Evolutionary conservation across 1,140 invertebrate genomes (phyloP), one percentile per base, ranked within the genome.

Genomic region (Aphelinus atriplicis): DNA sequence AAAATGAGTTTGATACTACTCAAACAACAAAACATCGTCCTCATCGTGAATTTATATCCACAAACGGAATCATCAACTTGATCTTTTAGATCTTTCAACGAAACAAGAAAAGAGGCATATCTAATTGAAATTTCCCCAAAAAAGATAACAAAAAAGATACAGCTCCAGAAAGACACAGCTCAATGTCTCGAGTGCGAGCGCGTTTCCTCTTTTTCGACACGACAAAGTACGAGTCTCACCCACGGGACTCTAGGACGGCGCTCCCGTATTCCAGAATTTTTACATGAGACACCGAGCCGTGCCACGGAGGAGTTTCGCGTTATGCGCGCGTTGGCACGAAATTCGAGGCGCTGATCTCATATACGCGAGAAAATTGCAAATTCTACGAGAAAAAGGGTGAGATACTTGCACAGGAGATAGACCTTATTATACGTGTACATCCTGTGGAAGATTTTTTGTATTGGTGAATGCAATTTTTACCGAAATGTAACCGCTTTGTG

Each of bases 291-390:
- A 3, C 51, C 10, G 42, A 50, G 51, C 47, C 50, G 46, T 60
- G 61, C 4, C 4, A 53, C 51, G 4, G 4, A 53, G 9, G 67
- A 70, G 66, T 75, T 72, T 65, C 74, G 46, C 50, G 67, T 69
- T 62, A 71, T 70, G 64, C 65, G 43, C 58, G 61, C 61, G 75
- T 56, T 69, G 73, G 64, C 62, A 74, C 70, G 48, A 53, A 65
- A 73, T 46, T 61, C 60, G 69, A 72, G 67, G 68, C 73, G 71
- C 73, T 50, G 71, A 74, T 77, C 65, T 80, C 67, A 55, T 61
- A 66, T 58, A 73, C 74, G 66, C 69, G 73, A 56, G 77, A 71
- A 74, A 83, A 82, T 82, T 83, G 80, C 79, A 80, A 82, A 82
- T 83, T 82, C 71, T 68, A 53, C 45, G 51, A 71, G 58, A 56